Conservation (phyloP, 1,140 invertebrate species). For the Dreissena rostriformis region DNA sequence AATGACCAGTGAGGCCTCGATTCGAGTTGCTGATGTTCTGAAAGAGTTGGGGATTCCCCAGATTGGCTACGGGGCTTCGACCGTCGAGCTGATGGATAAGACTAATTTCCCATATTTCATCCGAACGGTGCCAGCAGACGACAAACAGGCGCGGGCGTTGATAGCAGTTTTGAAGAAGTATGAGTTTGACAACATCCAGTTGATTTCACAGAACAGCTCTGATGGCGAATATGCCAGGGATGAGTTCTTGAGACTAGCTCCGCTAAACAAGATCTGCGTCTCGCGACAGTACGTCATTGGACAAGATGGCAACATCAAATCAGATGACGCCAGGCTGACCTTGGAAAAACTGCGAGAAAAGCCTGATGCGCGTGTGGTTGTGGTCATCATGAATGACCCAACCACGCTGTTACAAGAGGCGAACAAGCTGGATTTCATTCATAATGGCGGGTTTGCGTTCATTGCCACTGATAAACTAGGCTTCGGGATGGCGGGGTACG, state of each 20-base stretch:
- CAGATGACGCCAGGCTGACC: conserved; percentile 65
- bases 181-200: conserved; percentile 74
- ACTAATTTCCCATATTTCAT: conserved; percentile 88
- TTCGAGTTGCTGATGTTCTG: conserved; percentile 87
- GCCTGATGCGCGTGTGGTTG: conserved; percentile 85
- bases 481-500: conserved; percentile 63
- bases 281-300: conserved; percentile 70
- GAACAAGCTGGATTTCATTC: conserved; percentile 79
- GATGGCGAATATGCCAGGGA: conserved; percentile 67
- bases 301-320: conserved; percentile 61
- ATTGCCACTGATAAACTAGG: conserved; percentile 92
- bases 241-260: conserved; percentile 73
- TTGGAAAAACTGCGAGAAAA: conserved; percentile 78
- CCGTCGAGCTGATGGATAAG: conserved; percentile 79
- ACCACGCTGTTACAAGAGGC: conserved; percentile 85
- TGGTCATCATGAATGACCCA: conserved; percentile 89
- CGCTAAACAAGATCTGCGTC: conserved; percentile 75
- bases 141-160: conserved; percentile 90
- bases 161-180: conserved; percentile 78
- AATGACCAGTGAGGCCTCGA: conserved; percentile 85
- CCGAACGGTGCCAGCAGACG: conserved; percentile 91
- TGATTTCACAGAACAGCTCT: conserved; percentile 71
- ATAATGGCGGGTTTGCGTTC: conserved; percentile 84
- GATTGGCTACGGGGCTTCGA: conserved; percentile 89
- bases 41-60: conserved; percentile 87